Conservation (phyloP, 2,888 invertebrate genomes). For the Torymus aiolomorphi region DNA sequence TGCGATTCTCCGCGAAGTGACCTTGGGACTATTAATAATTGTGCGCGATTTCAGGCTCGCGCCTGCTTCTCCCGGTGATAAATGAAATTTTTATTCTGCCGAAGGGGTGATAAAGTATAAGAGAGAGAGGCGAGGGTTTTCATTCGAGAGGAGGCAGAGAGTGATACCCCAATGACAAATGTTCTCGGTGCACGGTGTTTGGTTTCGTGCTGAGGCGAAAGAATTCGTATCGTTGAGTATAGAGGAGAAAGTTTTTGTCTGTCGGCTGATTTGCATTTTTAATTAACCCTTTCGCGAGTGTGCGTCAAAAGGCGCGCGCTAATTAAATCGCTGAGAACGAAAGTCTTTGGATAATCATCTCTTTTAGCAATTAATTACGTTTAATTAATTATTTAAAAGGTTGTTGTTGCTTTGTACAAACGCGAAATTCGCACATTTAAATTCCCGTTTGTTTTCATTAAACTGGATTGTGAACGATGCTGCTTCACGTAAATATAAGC, state of each 20-base stretch:
- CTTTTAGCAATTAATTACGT: not conserved
- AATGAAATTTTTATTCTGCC: not conserved
- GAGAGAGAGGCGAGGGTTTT: too few relatives aligned
- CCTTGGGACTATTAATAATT: slow-evolving; percentile 41
- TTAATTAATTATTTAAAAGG: too few relatives aligned
- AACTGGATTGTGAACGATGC: too few relatives aligned
- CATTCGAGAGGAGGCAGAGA: too few relatives aligned
- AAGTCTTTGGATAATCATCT: not conserved
- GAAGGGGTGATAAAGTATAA: not conserved
- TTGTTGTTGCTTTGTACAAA: too few relatives aligned
- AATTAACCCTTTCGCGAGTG: slow-evolving; percentile 3
- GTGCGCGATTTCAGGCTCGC: not conserved
- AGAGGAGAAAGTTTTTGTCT: not conserved
- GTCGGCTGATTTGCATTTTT: slow-evolving; percentile 11
- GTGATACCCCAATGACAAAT: not conserved
- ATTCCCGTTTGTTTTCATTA: too few relatives aligned
- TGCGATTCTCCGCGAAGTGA: slow-evolving; percentile 23
- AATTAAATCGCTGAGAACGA: slow-evolving; percentile 22
- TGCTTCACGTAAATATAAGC: too few relatives aligned
- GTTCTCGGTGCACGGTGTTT: slow-evolving; percentile 1
- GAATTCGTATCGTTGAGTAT: slow-evolving; percentile 25
- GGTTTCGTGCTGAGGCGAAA: not conserved
- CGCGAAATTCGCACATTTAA: too few relatives aligned
- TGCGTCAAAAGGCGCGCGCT: not conserved
- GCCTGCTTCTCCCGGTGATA: not conserved